Conservation (phyloP, 2,113 vertebrate genomes). For the Microtus oregoni region DNA sequence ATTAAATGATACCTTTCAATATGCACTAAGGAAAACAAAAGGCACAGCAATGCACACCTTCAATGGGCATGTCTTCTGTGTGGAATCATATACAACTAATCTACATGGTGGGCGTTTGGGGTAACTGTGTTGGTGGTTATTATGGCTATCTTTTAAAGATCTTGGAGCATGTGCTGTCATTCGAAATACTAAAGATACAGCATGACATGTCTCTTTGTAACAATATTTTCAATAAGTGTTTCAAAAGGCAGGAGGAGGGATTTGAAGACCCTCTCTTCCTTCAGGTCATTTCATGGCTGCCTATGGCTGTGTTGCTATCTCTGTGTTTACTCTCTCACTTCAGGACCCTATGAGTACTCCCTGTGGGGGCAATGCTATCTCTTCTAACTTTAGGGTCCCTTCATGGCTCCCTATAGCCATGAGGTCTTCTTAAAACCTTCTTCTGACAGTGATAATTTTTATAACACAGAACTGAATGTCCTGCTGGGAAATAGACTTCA, state of each 20-base stretch:
- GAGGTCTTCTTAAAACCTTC: not conserved
- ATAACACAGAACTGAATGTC: not conserved
- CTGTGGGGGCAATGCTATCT: no score
- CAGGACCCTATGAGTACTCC: not conserved
- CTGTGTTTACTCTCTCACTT: not conserved
- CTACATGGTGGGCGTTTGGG: not conserved
- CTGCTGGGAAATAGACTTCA: no score
- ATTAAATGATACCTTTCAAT: not conserved
- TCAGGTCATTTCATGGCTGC: not conserved
- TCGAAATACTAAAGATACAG: not conserved
- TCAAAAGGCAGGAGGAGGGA: not conserved
- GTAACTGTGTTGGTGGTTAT: not conserved
- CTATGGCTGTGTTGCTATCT: not conserved
- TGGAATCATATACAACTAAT: not conserved
- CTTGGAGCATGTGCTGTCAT: not conserved
- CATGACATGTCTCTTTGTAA: not conserved
- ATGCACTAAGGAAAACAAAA: not conserved
- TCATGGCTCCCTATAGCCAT: no score
- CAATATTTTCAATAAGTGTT: not conserved
- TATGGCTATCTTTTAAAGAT: not conserved
- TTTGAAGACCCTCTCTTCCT: not conserved
- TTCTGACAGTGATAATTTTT: not conserved
- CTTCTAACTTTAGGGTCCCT: not conserved
- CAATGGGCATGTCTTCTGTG: not conserved
- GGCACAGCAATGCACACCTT: not conserved